phyloP scores from a whole-genome alignment of 2,888 invertebrate genomes.

The Gibbula magus region DNA sequence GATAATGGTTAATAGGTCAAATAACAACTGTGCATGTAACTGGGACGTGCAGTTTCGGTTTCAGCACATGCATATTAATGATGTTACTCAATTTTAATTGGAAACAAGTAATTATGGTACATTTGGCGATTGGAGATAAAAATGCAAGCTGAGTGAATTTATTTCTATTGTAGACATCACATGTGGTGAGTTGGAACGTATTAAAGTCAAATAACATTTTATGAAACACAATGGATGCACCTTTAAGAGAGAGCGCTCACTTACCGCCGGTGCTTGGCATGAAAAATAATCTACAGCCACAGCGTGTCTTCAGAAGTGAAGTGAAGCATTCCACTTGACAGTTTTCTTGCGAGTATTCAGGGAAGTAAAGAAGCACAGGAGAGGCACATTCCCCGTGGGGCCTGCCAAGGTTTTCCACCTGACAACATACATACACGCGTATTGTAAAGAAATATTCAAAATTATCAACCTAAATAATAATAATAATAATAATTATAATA shows the following conservation, averaged over 20 bases:
- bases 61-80: too few relatives aligned
- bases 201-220: too few relatives aligned
- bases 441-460: neutral
- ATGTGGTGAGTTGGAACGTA: too few relatives aligned
- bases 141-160: too few relatives aligned
- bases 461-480: neutral
- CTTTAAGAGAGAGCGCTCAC: neutral
- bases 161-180: too few relatives aligned
- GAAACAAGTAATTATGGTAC: too few relatives aligned
- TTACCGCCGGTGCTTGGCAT: slow-evolving; percentile 49
- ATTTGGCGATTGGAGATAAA: too few relatives aligned
- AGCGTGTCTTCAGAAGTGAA: slow-evolving; percentile 36
- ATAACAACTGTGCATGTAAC: too few relatives aligned
- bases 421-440: slow-evolving; percentile 1
- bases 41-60: too few relatives aligned
- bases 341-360: slow-evolving; percentile 42
- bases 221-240: too few relatives aligned
- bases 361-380: slow-evolving; percentile 35
- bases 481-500: neutral
- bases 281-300: slow-evolving; percentile 54
- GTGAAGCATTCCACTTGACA: slow-evolving; percentile 57
- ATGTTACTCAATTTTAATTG: too few relatives aligned
- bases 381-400: slow-evolving; percentile 53
- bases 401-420: slow-evolving; percentile 52
- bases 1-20: too few relatives aligned